phyloP scores from a whole-genome alignment of 1,140 invertebrate species.

The Semibalanus balanoides region DNA sequence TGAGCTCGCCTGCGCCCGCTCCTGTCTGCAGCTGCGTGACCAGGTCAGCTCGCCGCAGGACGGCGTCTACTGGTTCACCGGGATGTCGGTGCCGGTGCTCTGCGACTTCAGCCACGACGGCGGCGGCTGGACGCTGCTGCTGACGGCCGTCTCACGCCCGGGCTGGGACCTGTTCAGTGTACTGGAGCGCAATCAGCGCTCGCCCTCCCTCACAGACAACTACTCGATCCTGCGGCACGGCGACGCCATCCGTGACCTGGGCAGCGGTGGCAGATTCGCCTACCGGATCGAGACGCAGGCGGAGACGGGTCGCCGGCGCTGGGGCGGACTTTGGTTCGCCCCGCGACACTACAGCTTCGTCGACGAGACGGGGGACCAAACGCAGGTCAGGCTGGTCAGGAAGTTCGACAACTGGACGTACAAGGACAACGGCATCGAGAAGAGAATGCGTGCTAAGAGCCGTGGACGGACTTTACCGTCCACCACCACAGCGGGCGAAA shows the following conservation, averaged over 20 bases:
- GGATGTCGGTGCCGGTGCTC: background rate
- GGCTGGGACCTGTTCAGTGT: background rate
- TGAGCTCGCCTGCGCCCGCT: no score
- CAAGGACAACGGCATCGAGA: background rate
- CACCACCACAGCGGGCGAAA: background rate
- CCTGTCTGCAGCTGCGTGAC: no score
- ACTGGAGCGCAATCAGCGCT: background rate
- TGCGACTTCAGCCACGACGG: background rate
- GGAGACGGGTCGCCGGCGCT: background rate
- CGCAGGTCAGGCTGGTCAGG: background rate
- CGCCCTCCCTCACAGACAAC: background rate
- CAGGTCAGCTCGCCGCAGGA: no score
- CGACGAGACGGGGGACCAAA: background rate
- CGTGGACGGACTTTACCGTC: background rate
- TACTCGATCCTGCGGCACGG: background rate
- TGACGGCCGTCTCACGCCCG: background rate
- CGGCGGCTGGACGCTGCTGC: slow-evolving; percentile 2
- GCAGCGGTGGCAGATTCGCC: background rate
- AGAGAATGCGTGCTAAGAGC: background rate
- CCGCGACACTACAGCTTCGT: background rate
- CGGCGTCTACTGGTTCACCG: no score
- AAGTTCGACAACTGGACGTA: background rate
- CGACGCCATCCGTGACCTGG: background rate
- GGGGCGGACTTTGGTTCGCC: background rate
- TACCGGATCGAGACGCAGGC: background rate